phyloP scores from a whole-genome alignment of 2,113 vertebrate species.

The Ptilonorhynchus violaceus region DNA sequence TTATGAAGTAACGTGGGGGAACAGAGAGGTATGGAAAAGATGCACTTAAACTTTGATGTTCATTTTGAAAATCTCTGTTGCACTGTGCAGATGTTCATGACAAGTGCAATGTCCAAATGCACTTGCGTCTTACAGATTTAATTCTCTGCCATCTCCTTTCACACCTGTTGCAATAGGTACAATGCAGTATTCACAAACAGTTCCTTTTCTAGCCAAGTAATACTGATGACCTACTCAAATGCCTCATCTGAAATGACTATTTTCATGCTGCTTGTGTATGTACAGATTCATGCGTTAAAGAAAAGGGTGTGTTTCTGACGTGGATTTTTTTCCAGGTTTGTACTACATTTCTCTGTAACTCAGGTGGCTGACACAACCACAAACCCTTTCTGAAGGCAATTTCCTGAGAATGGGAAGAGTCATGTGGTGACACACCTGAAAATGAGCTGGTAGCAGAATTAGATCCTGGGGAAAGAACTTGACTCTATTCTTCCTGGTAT shows the following conservation, averaged over 20 bases:
- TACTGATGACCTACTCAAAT: background rate
- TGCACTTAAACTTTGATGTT: rapidly evolving
- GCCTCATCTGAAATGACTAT: background rate
- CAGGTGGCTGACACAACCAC: background rate
- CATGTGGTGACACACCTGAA: background rate
- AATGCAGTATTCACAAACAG: background rate
- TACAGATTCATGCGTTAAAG: background rate
- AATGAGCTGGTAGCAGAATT: background rate
- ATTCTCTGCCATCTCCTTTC: background rate
- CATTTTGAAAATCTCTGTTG: background rate
- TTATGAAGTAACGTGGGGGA: background rate
- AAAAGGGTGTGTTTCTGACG: background rate
- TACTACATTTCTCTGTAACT: background rate
- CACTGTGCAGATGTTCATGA: background rate
- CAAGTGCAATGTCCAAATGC: background rate
- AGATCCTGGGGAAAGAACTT: background rate
- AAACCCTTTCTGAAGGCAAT: background rate
- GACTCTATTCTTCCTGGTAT: background rate
- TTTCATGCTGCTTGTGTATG: background rate
- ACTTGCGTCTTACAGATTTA: background rate
- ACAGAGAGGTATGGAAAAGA: background rate
- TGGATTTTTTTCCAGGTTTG: background rate
- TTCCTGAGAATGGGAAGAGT: background rate
- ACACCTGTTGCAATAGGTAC: background rate
- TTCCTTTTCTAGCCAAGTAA: background rate